These are phyloP conservation scores for Axea sp. DNA, from an alignment of 2,888 invertebrate genomes.

Conservation along the genomic window DNA sequence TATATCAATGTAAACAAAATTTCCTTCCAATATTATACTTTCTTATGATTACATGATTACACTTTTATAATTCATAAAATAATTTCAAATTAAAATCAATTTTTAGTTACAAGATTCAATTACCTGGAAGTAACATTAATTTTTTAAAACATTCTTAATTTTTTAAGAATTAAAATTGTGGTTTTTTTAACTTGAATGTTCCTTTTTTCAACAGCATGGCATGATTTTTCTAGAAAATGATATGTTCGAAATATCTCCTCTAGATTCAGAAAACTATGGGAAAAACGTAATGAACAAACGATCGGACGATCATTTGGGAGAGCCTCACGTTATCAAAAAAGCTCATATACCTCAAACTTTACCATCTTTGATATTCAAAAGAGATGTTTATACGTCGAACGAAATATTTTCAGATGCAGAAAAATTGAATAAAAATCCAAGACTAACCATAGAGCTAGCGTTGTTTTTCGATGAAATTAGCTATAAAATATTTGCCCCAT, in stretches of 20 bases:
- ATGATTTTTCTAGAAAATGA: constrained; percentile 84
- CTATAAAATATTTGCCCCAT: constrained; percentile 86
- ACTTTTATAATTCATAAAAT: too few species aligned
- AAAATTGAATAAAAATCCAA: constrained; percentile 34
- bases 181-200: too few species aligned
- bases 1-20: too few species aligned
- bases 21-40: too few species aligned
- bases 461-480: constrained; percentile 88
- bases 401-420: constrained; percentile 21
- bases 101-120: too few species aligned
- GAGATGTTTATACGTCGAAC: constrained; percentile 26
- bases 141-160: too few species aligned
- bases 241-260: constrained; percentile 86
- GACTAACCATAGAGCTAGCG: constrained; percentile 85
- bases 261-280: constrained; percentile 72
- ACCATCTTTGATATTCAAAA: constrained; percentile 42
- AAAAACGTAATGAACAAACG: constrained; percentile 62
- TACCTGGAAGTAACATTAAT: too few species aligned
- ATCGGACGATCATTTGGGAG: constrained; percentile 72
- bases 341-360: constrained; percentile 77
- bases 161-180: too few species aligned
- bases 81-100: too few species aligned
- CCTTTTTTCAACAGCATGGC: constrained; percentile 81
- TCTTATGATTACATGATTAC: too few species aligned
- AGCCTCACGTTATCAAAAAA: constrained; percentile 83